Conservation (phyloP, 2,797 vertebrate species). For the Lagorchestes hirsutus region DNA sequence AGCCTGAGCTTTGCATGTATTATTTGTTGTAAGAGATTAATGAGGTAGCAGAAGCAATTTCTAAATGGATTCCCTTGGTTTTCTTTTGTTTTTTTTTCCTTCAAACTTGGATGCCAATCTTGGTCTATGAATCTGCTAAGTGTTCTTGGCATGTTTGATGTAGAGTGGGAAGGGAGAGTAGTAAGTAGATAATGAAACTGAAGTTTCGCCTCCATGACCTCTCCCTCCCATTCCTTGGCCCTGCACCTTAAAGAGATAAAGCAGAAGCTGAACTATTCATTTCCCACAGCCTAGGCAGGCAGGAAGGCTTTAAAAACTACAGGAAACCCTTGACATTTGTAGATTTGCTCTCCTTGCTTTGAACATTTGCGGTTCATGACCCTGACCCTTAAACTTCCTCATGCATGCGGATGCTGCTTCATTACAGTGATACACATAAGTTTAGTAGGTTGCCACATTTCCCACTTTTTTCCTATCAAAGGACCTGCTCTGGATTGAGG, state of each 20-base stretch:
- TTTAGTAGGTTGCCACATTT: background rate
- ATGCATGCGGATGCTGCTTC: background rate
- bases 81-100: slow-evolving; percentile 62
- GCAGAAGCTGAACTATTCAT: accelerated
- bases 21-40: slow-evolving; percentile 86
- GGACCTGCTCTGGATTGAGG: background rate
- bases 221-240: slow-evolving; percentile 8
- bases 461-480: background rate
- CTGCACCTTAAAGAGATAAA: background rate
- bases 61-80: slow-evolving; percentile 83
- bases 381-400: background rate
- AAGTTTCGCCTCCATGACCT: background rate
- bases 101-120: slow-evolving; percentile 51
- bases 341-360: background rate
- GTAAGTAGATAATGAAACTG: slow-evolving; percentile 58
- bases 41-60: slow-evolving; percentile 84
- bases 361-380: background rate
- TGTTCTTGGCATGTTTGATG: slow-evolving; percentile 63
- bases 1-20: slow-evolving; percentile 81
- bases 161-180: background rate
- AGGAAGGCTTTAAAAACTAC: background rate
- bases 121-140: slow-evolving; percentile 72
- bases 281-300: background rate
- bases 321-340: background rate
- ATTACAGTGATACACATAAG: background rate